A percentile compares a stretch with the other conserved stretches of the same genome.
Conservation (phyloP, 2,113 vertebrate species). For the Upupa epops region DNA sequence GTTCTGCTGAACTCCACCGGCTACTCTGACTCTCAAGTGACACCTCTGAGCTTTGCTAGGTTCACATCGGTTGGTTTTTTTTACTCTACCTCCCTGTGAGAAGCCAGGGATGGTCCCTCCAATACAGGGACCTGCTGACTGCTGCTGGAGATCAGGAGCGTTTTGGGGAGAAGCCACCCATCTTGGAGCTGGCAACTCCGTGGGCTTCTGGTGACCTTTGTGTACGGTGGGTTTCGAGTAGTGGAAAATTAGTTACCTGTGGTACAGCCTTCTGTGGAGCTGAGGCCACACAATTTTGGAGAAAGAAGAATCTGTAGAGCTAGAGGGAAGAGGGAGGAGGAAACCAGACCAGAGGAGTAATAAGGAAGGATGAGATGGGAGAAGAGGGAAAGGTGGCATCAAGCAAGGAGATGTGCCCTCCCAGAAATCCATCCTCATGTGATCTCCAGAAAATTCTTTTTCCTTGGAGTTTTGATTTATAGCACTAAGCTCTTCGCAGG, state of each 20-base stretch:
- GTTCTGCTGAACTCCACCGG: constrained; percentile 24
- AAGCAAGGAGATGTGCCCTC: neutral
- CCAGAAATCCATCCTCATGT: neutral
- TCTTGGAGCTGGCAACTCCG: rapidly evolving
- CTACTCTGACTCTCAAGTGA: neutral
- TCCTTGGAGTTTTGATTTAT: neutral
- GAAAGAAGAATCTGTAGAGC: neutral
- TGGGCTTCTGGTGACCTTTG: neutral
- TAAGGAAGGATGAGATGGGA: neutral
- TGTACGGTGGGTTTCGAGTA: rapidly evolving
- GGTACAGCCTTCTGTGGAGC: neutral
- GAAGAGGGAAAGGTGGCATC: neutral
- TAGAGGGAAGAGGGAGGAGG: neutral
- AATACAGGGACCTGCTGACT: rapidly evolving
- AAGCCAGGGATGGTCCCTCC: neutral
- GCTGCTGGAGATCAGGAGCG: neutral
- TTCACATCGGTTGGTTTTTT: neutral
- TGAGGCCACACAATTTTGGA: rapidly evolving
- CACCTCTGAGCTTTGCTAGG: neutral
- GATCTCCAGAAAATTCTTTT: neutral
- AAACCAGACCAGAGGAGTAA: neutral
- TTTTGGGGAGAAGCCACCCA: neutral
- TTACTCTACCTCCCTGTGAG: neutral
- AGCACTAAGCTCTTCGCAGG: neutral
- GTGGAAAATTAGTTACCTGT: neutral